Evolutionary conservation across 1,140 invertebrate genomes (phyloP), one percentile per base, ranked within the genome.

Genomic region (Goniozus legneri): DNA sequence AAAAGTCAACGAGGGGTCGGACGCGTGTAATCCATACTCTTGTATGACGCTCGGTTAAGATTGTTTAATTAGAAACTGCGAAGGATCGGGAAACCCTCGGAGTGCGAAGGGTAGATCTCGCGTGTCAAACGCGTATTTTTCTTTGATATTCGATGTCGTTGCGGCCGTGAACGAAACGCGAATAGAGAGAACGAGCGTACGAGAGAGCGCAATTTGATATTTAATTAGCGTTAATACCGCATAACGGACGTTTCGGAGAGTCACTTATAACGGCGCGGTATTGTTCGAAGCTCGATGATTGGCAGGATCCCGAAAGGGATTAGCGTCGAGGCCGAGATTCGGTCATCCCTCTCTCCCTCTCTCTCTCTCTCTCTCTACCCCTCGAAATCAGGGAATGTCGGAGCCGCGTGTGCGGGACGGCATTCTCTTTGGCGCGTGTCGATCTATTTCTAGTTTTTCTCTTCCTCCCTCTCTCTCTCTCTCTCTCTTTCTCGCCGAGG

Each of bases 161-260:
- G n/a, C n/a, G n/a, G n/a, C n/a, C n/a, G n/a, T n/a, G n/a, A n/a
- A n/a, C n/a, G n/a, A n/a, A n/a, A n/a, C n/a, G n/a, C n/a, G n/a
- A n/a, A n/a, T 27, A 20, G 43, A 45, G 18, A 50, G 31, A 38
- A 32, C 43, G 39, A 35, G 36, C 18, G 37, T 15, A 22, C 15
- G 21, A 45, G 21, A 43, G 47, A 44, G 34, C 45, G 62, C 59
- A 68, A 66, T 66, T 63, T 58, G 64, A 68, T 58, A 66, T 68
- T 66, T 64, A 68, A 68, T 66, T 68, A 65, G 58, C 57, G 51
- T 52, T 57, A 60, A 64, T 68, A 48, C 52, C 47, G 20, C 47
- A 42, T 46, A 42, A 49, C 45, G 47, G 50, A 42, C 50, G 49
- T 51, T 51, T 55, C 38, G 45, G 41, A 50, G 58, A 56, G 56